These are phyloP conservation scores for Falcunculus frontatus DNA, from an alignment of 2,113 vertebrate species.

Conservation along the genomic window DNA sequence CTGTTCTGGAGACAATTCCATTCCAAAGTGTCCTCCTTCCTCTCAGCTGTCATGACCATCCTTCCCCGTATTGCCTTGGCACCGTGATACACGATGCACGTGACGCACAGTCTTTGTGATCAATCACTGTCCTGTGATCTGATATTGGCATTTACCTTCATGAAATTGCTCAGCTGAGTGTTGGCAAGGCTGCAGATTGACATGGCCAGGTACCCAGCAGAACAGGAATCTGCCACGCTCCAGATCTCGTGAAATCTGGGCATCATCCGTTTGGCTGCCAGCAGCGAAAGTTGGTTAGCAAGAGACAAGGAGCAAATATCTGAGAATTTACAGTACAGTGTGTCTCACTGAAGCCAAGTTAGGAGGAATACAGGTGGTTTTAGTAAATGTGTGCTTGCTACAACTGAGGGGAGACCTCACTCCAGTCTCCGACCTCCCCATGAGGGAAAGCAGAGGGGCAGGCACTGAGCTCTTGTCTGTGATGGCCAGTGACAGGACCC, in stretches of 20 bases:
- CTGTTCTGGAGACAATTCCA: background rate
- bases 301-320: background rate
- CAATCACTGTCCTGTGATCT: background rate
- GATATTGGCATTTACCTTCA: background rate
- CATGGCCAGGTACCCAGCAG: background rate
- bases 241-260: background rate
- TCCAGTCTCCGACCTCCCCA: no score
- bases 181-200: background rate
- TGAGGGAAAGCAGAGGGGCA: fast-evolving
- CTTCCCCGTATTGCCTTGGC: background rate
- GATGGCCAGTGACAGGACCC: background rate
- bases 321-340: background rate
- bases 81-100: fast-evolving
- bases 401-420: background rate
- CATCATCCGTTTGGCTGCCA: background rate
- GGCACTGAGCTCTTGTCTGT: background rate
- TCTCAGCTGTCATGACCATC: background rate
- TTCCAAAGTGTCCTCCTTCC: background rate
- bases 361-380: background rate
- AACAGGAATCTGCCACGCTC: background rate
- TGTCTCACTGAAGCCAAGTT: background rate
- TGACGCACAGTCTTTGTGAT: background rate
- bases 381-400: background rate
- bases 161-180: background rate
- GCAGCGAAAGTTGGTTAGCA: background rate